phyloP scores from a whole-genome alignment of 2,888 invertebrate species.

The Deilephila porcellus region DNA sequence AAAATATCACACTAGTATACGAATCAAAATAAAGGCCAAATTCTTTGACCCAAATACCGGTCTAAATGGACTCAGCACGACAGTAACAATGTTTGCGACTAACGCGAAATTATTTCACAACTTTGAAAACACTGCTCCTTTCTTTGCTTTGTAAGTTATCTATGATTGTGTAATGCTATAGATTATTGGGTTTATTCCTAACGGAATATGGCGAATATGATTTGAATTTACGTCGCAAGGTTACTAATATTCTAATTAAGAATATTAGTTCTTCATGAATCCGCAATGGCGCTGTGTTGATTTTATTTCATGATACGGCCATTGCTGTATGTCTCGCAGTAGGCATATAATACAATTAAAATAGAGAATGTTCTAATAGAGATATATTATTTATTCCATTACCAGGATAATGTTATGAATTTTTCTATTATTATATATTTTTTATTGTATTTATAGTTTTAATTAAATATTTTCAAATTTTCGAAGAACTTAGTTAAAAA shows the following conservation, averaged over 20 bases:
- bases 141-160: slow-evolving; percentile 12
- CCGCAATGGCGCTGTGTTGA: no score
- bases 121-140: slow-evolving; percentile 30
- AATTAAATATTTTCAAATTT: no score
- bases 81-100: slow-evolving; percentile 27
- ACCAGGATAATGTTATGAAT: no score
- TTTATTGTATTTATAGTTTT: no score
- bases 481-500: no score
- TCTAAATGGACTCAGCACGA: slow-evolving; percentile 35
- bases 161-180: neutral
- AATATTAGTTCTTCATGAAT: no score
- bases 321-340: no score
- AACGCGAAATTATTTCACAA: slow-evolving; percentile 19
- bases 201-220: neutral
- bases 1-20: neutral
- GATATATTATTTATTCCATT: no score
- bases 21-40: slow-evolving; percentile 29
- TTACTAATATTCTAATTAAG: neutral
- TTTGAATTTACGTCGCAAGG: neutral
- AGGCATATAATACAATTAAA: no score
- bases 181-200: neutral
- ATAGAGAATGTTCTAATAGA: no score
- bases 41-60: slow-evolving; percentile 34
- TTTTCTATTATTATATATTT: no score
- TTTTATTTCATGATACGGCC: no score